These are phyloP conservation scores for Tolmerus cingulatus DNA, from an alignment of 2,888 invertebrate species.

Conservation along the genomic window DNA sequence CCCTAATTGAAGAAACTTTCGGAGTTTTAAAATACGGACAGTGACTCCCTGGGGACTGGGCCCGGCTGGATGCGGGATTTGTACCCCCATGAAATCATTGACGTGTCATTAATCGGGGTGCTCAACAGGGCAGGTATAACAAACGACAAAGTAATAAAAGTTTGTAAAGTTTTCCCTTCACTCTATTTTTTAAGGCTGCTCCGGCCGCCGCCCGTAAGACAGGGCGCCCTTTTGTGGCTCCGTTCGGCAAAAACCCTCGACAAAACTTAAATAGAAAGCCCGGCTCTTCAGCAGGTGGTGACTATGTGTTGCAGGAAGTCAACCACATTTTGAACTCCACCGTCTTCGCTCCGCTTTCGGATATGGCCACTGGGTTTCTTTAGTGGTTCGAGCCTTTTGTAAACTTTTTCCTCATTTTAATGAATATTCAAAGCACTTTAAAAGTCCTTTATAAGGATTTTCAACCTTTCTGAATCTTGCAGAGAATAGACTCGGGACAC, in stretches of 20 bases:
- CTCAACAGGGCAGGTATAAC: background rate
- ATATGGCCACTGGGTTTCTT: background rate
- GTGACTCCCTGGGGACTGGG: background rate
- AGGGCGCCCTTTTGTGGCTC: background rate
- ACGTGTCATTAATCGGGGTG: conserved; percentile 32
- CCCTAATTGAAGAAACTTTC: conserved; percentile 30
- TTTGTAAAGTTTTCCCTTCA: conserved; percentile 7
- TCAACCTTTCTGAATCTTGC: conserved; percentile 37
- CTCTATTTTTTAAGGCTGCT: background rate
- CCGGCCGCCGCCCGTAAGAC: background rate
- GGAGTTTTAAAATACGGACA: conserved; percentile 5
- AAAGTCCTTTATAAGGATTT: conserved; percentile 30
- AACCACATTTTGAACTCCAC: background rate
- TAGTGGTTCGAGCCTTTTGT: conserved; percentile 22
- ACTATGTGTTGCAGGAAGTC: conserved; percentile 30
- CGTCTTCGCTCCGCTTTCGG: background rate
- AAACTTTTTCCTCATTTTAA: conserved; percentile 31
- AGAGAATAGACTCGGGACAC: background rate
- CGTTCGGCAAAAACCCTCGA: background rate
- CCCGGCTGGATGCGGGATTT: background rate
- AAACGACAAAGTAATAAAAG: conserved; percentile 28
- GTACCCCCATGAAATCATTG: conserved; percentile 14
- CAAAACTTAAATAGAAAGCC: conserved; percentile 36
- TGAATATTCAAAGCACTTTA: conserved; percentile 37
- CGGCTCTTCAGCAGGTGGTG: background rate